phyloP scores from a whole-genome alignment of 2,113 vertebrate genomes.

The Eulacestoma nigropectus region DNA sequence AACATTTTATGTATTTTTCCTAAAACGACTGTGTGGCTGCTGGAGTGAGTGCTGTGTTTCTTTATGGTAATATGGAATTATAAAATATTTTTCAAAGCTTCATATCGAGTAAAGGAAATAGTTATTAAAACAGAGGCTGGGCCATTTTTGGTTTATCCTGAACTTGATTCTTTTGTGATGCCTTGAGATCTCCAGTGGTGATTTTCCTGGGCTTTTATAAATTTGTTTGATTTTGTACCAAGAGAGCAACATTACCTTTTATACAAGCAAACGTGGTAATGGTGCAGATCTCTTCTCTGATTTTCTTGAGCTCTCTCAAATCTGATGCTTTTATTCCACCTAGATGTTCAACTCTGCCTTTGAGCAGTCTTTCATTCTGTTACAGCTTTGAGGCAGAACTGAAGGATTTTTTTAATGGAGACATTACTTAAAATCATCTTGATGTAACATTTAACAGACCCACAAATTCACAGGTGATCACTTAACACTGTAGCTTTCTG shows the following conservation, averaged over 20 bases:
- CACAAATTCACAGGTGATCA: conserved; percentile 51
- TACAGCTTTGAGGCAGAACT: conserved; percentile 15
- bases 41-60: neutral
- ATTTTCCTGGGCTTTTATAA: neutral
- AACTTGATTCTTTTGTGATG: neutral
- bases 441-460: conserved; percentile 36
- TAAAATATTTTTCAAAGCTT: conserved; percentile 22
- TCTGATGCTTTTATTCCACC: conserved; percentile 1
- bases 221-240: neutral
- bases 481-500: conserved; percentile 42
- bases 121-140: neutral
- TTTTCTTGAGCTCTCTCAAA: neutral
- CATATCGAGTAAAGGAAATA: neutral
- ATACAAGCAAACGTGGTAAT: neutral
- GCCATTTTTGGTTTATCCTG: neutral
- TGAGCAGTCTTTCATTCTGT: conserved; percentile 11
- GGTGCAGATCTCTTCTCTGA: neutral
- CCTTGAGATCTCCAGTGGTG: neutral
- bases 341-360: neutral
- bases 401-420: conserved; percentile 30
- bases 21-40: conserved; percentile 9
- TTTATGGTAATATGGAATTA: neutral
- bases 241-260: neutral
- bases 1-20: conserved; percentile 15
- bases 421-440: conserved; percentile 25